Percentiles rank a stretch among this genome's conserved stretches.
These are phyloP conservation scores for Cololabis saira DNA, from an alignment of 2,113 vertebrate species.

Conservation along the genomic window DNA sequence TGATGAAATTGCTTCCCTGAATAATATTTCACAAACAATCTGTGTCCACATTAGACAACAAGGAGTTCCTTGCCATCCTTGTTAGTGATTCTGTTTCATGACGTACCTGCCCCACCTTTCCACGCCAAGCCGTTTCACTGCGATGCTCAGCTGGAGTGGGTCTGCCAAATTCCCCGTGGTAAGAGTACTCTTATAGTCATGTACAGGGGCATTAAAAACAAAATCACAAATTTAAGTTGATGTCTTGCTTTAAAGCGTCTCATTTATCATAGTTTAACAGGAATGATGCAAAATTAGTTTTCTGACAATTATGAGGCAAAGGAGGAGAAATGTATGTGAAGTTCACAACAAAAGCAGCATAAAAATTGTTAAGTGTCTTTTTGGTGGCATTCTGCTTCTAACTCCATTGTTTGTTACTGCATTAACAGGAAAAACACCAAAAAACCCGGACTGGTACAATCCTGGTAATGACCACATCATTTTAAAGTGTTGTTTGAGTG, in stretches of 20 bases:
- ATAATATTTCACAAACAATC: background rate
- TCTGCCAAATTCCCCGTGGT: slow-evolving; percentile 95
- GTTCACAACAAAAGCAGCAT: background rate
- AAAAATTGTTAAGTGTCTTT: background rate
- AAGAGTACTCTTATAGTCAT: slow-evolving; percentile 33
- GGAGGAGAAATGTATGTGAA: no score
- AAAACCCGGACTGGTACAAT: slow-evolving; percentile 91
- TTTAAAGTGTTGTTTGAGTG: background rate
- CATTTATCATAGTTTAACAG: background rate
- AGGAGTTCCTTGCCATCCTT: slow-evolving; percentile 54
- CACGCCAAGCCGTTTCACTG: slow-evolving; percentile 90
- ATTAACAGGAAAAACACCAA: slow-evolving; percentile 82
- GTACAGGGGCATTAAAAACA: background rate
- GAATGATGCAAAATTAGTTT: background rate
- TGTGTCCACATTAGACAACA: slow-evolving; percentile 65
- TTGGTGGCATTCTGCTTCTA: background rate
- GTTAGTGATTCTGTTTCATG: slow-evolving; percentile 38
- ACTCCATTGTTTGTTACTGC: slow-evolving; percentile 12
- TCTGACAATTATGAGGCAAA: background rate
- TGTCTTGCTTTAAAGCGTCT: background rate
- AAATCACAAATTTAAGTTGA: background rate
- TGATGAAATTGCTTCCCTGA: background rate
- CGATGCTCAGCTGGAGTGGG: slow-evolving; percentile 90
- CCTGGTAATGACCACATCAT: slow-evolving; percentile 83
- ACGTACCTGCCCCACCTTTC: slow-evolving; percentile 62